phyloP scores from a whole-genome alignment of 2,888 invertebrate species.

The Muschampia plurimacula region DNA sequence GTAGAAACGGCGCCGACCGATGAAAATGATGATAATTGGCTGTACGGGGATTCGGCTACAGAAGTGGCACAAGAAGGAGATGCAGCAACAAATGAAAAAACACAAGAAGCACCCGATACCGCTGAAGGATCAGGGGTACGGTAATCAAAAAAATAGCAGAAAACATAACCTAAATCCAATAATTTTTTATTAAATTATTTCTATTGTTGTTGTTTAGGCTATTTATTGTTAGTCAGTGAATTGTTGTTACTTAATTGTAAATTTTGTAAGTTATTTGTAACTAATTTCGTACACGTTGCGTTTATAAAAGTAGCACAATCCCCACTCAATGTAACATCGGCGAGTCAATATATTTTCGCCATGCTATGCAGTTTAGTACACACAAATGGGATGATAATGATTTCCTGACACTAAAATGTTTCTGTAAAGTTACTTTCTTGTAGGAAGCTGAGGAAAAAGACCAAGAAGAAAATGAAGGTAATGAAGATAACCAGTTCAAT shows the following conservation, averaged over 20 bases:
- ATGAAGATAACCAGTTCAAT: conserved; percentile 80
- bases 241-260: no score
- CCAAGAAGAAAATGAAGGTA: conserved; percentile 74
- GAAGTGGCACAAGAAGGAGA: conserved; percentile 59
- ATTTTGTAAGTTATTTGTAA: background rate
- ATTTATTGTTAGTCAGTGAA: background rate
- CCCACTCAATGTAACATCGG: no score
- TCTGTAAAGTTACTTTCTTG: conserved; percentile 22
- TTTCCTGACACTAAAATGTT: background rate
- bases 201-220: background rate
- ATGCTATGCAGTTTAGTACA: background rate
- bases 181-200: background rate
- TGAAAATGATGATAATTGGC: conserved; percentile 95
- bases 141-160: conserved; percentile 7
- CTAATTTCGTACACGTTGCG: background rate
- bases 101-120: conserved; percentile 47
- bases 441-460: conserved; percentile 78
- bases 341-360: no score
- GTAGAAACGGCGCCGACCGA: conserved; percentile 72
- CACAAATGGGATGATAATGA: background rate
- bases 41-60: conserved; percentile 92
- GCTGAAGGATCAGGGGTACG: conserved; percentile 43
- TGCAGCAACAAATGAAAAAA: conserved; percentile 54
- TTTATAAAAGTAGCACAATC: no score
- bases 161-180: conserved; percentile 43